phyloP scores from a whole-genome alignment of 2,113 vertebrate species.

The Scopus umbretta region DNA sequence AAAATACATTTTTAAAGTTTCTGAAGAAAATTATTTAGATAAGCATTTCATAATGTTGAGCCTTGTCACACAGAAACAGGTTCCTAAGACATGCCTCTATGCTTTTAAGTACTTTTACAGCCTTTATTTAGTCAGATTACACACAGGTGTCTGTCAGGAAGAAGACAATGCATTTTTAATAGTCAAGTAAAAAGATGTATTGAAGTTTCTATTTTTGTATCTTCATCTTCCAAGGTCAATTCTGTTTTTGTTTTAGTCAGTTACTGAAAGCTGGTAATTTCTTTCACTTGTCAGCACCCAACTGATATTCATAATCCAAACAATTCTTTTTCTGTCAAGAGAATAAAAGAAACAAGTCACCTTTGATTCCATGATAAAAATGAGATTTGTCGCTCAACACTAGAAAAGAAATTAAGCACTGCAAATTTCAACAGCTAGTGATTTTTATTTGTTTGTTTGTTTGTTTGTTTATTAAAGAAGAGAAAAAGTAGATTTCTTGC shows the following conservation, averaged over 20 bases:
- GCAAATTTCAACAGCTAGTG: neutral
- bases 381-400: neutral
- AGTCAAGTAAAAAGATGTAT: slow-evolving; percentile 19
- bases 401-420: neutral
- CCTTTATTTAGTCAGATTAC: slow-evolving; percentile 29
- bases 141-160: neutral
- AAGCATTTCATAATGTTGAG: neutral
- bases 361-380: slow-evolving; percentile 38
- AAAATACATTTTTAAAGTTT: neutral
- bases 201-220: slow-evolving; percentile 41
- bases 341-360: slow-evolving; percentile 12
- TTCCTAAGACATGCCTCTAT: neutral
- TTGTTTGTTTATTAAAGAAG: neutral
- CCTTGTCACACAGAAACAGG: neutral
- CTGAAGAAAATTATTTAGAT: neutral
- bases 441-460: neutral
- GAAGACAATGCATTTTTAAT: slow-evolving; percentile 48
- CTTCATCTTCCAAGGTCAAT: slow-evolving; percentile 55
- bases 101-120: neutral
- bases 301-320: slow-evolving; percentile 63
- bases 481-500: neutral
- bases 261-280: neutral
- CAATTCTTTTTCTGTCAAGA: slow-evolving; percentile 52
- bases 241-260: slow-evolving; percentile 39
- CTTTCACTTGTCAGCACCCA: slow-evolving; percentile 62